phyloP scores from a whole-genome alignment of 2,113 vertebrate species.

The Catharus minimus region DNA sequence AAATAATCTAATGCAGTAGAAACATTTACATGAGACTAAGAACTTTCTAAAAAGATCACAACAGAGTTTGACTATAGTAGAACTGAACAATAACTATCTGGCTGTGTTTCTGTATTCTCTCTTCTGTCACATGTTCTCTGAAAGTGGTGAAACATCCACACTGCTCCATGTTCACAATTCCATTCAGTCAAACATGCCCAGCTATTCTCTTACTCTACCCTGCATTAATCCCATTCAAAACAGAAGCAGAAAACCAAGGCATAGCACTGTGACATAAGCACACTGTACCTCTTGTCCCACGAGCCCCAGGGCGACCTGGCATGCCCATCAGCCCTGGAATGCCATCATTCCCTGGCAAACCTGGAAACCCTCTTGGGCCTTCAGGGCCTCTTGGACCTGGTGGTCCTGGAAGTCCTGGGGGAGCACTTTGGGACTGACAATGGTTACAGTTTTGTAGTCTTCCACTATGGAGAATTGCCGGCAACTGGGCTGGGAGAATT shows the following conservation, averaged over 20 bases:
- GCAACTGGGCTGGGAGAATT: constrained; percentile 83
- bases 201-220: not conserved
- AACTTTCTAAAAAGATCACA: not conserved
- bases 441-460: constrained; percentile 84
- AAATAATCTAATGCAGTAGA: not conserved
- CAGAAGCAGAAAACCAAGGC: not conserved
- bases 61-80: not conserved
- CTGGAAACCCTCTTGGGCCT: constrained; percentile 86
- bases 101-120: not conserved
- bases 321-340: constrained; percentile 80
- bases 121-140: accelerated
- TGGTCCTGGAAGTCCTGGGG: constrained; percentile 82
- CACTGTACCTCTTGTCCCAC: constrained; percentile 86
- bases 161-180: not conserved
- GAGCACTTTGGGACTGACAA: constrained; percentile 80
- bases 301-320: constrained; percentile 83
- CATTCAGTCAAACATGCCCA: not conserved
- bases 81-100: not conserved
- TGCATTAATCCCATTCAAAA: not conserved
- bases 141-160: not conserved
- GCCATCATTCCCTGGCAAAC: constrained; percentile 84
- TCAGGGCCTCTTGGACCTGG: constrained; percentile 84
- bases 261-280: not conserved
- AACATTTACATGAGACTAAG: not conserved
- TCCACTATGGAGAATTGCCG: constrained; percentile 81